phyloP scores from a whole-genome alignment of 1,140 invertebrate genomes.

The Antheraea mylitta region DNA sequence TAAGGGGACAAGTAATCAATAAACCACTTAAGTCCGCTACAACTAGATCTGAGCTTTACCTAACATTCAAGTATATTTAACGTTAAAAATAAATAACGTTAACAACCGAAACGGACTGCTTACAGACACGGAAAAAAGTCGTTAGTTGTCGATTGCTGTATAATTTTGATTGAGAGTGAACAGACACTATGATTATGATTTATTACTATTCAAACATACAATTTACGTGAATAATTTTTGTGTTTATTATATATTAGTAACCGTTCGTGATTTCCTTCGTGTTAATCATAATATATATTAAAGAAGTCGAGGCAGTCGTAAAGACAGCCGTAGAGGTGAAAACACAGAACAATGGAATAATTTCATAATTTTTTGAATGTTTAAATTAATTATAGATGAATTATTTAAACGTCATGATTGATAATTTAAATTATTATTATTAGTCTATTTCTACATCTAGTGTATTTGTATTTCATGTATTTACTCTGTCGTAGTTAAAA shows the following conservation, averaged over 20 bases:
- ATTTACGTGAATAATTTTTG: not conserved
- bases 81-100: constrained; percentile 23
- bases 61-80: constrained; percentile 12
- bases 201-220: constrained; percentile 13
- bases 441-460: too few relatives aligned
- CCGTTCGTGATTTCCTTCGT: too few relatives aligned
- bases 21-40: constrained; percentile 9
- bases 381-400: too few relatives aligned
- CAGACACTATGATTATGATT: constrained; percentile 27
- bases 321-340: too few relatives aligned
- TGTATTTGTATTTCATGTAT: too few relatives aligned
- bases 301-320: too few relatives aligned
- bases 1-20: constrained; percentile 1
- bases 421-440: too few relatives aligned
- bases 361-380: too few relatives aligned
- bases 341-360: too few relatives aligned
- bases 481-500: too few relatives aligned
- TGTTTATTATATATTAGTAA: not conserved
- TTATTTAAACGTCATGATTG: too few relatives aligned
- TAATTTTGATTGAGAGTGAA: constrained; percentile 24
- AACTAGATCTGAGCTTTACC: constrained; percentile 6
- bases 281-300: too few relatives aligned
- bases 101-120: constrained; percentile 23
- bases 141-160: constrained; percentile 19
- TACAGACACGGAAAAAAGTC: constrained; percentile 29